Percentiles rank a stretch among this genome's conserved stretches.
These are phyloP conservation scores for Intellagama lesueurii DNA, from an alignment of 2,797 vertebrate species.

Conservation along the genomic window DNA sequence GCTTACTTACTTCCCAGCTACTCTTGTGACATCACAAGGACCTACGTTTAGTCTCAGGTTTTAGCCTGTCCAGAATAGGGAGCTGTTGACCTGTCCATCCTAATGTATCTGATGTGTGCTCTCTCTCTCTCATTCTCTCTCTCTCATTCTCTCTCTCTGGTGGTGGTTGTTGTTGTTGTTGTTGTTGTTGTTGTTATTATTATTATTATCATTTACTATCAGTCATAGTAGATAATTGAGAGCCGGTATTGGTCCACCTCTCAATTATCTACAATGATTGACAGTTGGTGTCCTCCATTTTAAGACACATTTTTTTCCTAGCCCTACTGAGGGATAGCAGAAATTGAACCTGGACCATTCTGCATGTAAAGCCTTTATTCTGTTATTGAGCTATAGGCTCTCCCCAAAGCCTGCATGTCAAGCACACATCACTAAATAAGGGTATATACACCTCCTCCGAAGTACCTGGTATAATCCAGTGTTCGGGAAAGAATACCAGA, in stretches of 20 bases:
- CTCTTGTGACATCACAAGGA: too few relatives aligned
- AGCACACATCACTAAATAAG: slow-evolving; percentile 19
- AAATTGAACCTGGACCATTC: background rate
- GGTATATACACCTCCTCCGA: background rate
- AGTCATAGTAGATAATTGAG: too few relatives aligned
- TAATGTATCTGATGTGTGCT: too few relatives aligned
- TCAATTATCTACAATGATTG: background rate
- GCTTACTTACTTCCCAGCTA: too few relatives aligned
- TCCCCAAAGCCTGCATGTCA: background rate
- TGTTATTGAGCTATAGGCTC: background rate
- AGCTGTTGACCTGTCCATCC: too few relatives aligned
- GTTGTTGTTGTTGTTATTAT: too few relatives aligned
- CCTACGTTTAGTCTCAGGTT: too few relatives aligned
- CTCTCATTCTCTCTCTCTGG: too few relatives aligned
- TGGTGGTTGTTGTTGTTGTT: too few relatives aligned
- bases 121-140: background rate
- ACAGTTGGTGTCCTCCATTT: background rate
- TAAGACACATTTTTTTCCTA: background rate
- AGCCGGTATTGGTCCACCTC: background rate
- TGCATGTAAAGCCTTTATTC: background rate
- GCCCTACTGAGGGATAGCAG: background rate
- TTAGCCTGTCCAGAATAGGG: too few relatives aligned
- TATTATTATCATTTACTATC: too few relatives aligned
- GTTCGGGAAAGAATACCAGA: background rate
- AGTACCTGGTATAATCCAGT: slow-evolving; percentile 4